Conservation (phyloP, 2,797 vertebrate genomes). For the Silurus lanzhouensis region DNA sequence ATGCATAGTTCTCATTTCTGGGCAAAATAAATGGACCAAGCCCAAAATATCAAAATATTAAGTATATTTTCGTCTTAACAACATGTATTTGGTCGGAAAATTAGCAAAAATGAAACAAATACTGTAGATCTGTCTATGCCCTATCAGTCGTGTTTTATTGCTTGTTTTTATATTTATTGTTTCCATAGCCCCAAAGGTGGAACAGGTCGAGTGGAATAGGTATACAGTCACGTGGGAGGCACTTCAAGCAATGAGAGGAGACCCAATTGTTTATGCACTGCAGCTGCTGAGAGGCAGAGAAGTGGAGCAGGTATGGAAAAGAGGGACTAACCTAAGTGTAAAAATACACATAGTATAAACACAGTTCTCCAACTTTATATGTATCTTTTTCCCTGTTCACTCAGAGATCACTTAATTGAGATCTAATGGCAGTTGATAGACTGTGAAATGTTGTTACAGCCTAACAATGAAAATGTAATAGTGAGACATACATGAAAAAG, state of each 20-base stretch:
- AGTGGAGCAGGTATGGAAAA: slow-evolving; percentile 71
- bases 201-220: slow-evolving; percentile 68
- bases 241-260: slow-evolving; percentile 78
- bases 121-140: too few species aligned
- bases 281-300: slow-evolving; percentile 76
- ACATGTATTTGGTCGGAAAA: too few species aligned
- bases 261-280: slow-evolving; percentile 79
- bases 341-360: background rate
- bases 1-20: too few species aligned
- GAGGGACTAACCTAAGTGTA: too few species aligned
- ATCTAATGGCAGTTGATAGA: background rate
- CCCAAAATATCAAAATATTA: too few species aligned
- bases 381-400: background rate
- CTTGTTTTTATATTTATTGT: background rate
- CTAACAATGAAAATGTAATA: background rate
- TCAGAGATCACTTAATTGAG: background rate
- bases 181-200: slow-evolving; percentile 69
- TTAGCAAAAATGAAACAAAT: too few species aligned
- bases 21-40: too few species aligned
- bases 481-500: background rate
- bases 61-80: too few species aligned
- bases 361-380: background rate
- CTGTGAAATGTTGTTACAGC: background rate
- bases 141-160: background rate
- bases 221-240: slow-evolving; percentile 79